phyloP scores from a whole-genome alignment of 2,113 vertebrate genomes.

The human region GRCh38 chr14:68114501-68115000 shows the following conservation, averaged over 20 bases:
- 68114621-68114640: conserved; percentile 1
- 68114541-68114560: neutral
- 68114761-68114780: conserved; percentile 2
- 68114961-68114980: too few relatives aligned
- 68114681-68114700: neutral
- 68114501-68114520: neutral
- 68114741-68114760: neutral
- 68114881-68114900: too few relatives aligned
- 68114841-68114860: neutral
- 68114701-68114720: conserved; percentile 14
- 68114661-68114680: neutral
- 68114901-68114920: too few relatives aligned
- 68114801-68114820: neutral
- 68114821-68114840: neutral
- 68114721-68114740: neutral
- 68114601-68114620: conserved; percentile 5
- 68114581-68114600: neutral
- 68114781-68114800: neutral
- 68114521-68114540: neutral
- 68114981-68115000: too few relatives aligned
- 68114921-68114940: too few relatives aligned
- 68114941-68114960: too few relatives aligned
- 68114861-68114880: conserved; percentile 16
- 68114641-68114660: neutral
- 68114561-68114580: neutral